Base-by-base conservation (phyloP, 2,113 vertebrate genomes). In the Phocoena sinus region DNA sequence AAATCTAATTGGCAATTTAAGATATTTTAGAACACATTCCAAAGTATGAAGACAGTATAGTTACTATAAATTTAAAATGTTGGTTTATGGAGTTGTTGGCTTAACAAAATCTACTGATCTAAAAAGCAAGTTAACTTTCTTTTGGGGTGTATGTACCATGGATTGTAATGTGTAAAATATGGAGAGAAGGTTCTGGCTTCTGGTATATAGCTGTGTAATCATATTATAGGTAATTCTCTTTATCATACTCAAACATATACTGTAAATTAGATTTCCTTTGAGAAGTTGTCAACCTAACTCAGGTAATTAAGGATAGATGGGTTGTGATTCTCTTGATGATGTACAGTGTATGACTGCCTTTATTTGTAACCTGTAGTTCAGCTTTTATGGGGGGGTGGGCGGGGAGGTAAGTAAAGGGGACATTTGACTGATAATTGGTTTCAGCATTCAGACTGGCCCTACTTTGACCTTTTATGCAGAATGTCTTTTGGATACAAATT, bases 101-200 rank as follows among this genome's bases (percentile, higher is more conserved):
- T 62, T 81, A 94, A 80, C 13, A 65, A 25, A 94, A 70, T 81
- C 31, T 93, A 94, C 79, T 82, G 10, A 79, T 91, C n/a, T 94
- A 63, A 93, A 93, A 89, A 97, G 26, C 68, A 94, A 95, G 31
- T 41, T 88, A 76, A 88, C 28, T 89, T 96, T 89, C 41, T 87
- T 90, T 65, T 58, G 33, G 33, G 11, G 2, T 79, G 0, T 93
- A 56, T 96, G 13, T 73, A 21, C 95, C 20, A 20, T 88, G 63
- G 15, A 60, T 94, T 87, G n/a, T 80, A 86, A 92, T 96, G 60
- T 83, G 4, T 93, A 71, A 93, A 86, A 89, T 74, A 73, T 6
- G n/a, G 36, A 87, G 74, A 87, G 62, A 92, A 96, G 26, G 3
- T 89, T 89, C 63, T 71, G 44, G 12, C 47, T 96, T 95, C 58